Conservation (phyloP, 2,797 vertebrate genomes). For the Poeciliopsis gracilis region DNA sequence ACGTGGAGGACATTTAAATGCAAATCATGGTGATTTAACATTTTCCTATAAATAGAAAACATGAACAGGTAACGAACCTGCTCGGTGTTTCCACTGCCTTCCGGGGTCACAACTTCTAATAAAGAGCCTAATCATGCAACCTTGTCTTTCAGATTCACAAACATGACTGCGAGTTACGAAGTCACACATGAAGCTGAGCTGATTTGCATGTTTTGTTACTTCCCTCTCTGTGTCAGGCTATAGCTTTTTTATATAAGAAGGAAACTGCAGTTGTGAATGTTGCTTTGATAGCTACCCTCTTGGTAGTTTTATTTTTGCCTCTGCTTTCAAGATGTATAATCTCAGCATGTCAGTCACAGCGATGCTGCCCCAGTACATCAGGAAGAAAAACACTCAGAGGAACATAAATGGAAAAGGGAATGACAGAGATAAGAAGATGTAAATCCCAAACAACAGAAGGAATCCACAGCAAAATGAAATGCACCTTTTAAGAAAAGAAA, state of each 20-base stretch:
- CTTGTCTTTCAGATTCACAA: slow-evolving; percentile 9
- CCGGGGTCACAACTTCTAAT: slow-evolving; percentile 40
- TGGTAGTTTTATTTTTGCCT: neutral
- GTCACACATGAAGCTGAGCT: slow-evolving; percentile 10
- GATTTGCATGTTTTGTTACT: neutral
- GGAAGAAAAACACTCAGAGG: slow-evolving; percentile 5
- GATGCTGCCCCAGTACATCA: neutral
- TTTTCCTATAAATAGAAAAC: slow-evolving; percentile 26
- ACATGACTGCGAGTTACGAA: slow-evolving; percentile 9
- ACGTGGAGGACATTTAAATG: slow-evolving; percentile 64
- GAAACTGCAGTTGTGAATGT: slow-evolving; percentile 10
- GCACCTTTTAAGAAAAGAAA: slow-evolving; percentile 4
- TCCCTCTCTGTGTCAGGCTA: neutral
- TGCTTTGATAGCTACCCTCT: slow-evolving; percentile 34
- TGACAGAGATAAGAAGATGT: slow-evolving; percentile 4
- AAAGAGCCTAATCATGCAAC: slow-evolving; percentile 33
- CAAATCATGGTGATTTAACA: slow-evolving; percentile 65
- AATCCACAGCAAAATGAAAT: slow-evolving; percentile 5
- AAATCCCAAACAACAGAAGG: slow-evolving; percentile 8
- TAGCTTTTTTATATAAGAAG: neutral
- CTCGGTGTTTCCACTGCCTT: slow-evolving; percentile 16
- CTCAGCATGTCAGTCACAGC: slow-evolving; percentile 30
- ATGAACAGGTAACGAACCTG: slow-evolving; percentile 56
- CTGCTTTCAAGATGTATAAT: slow-evolving; percentile 22
- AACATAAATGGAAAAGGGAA: slow-evolving; percentile 15